Base-by-base conservation (phyloP, 2,113 vertebrate species). In the Gallinago media region DNA sequence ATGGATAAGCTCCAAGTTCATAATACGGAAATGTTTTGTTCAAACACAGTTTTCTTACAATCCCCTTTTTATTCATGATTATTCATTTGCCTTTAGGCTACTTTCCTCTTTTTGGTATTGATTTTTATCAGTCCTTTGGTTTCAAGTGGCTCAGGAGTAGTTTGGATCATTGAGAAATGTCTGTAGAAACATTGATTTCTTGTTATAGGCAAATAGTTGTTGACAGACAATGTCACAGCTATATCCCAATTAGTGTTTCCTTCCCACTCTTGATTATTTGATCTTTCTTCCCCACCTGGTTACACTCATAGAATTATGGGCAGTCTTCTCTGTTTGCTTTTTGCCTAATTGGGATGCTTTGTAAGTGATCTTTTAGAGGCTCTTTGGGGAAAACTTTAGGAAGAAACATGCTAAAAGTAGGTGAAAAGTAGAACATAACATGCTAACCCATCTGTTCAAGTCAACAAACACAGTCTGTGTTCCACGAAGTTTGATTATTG, bases 391-490 rank as follows among this genome's bases (percentile, higher is more conserved):
- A 77, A 58, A 70, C 56, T 8, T 2, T 71, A 50, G 70, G 31
- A 87, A 67, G 74, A 62, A 50, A 16, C 8, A 34, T 31, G 2
- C 31, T 85, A 12, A 32, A 92, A 62, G 5, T 49, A 82, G 8
- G 44, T 78, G 4, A 34, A 0, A 52, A 52, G 50, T 52, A 27
- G 44, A 65, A 20, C 6, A 4, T 3, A 32, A 8, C 3, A 0
- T 56, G 5, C 11, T 67, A 42, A 83, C 40, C 12, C 17, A 5
- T 65, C n/a, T 65, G 0, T 55, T 50, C 31, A 32, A 11, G 17
- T 88, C 4, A 56, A 29, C 4, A 56, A 29, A 50, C 59, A 11
- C 26, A 68, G 0, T 76, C 12, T 31, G 18, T 27, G 5, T 31
- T 83, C 22, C 54, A 23, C 6, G 1, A 79, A 46, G 15, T 8